These are phyloP conservation scores for Tamandua tetradactyla DNA, from an alignment of 2,797 vertebrate genomes.

Conservation along the genomic window DNA sequence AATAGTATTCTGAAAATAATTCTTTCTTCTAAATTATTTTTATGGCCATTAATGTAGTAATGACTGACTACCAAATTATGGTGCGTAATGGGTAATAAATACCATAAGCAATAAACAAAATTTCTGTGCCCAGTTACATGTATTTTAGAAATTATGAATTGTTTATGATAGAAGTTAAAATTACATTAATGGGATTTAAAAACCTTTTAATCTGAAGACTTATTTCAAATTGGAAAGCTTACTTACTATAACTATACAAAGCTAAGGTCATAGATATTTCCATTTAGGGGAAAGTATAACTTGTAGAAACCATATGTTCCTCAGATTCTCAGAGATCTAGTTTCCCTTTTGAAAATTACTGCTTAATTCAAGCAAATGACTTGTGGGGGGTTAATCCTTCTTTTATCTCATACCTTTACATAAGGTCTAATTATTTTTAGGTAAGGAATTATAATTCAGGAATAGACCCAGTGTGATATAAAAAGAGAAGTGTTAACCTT, in stretches of 20 bases:
- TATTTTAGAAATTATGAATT: background rate
- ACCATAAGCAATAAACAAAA: background rate
- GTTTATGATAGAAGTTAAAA: background rate
- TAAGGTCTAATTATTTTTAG: background rate
- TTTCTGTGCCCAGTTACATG: background rate
- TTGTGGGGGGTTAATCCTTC: background rate
- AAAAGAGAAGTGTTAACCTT: background rate
- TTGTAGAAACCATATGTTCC: conserved; percentile 45
- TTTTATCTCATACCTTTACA: conserved; percentile 48
- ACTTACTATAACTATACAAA: conserved; percentile 63
- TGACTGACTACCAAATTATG: background rate
- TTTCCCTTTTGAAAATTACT: conserved; percentile 62
- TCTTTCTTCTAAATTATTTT: background rate
- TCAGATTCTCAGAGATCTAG: conserved; percentile 49
- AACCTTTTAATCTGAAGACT: background rate
- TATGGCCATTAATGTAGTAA: background rate
- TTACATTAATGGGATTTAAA: background rate
- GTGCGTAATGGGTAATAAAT: background rate
- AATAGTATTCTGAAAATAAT: background rate
- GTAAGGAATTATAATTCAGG: background rate
- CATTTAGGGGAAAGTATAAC: conserved; percentile 69
- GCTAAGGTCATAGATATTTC: background rate
- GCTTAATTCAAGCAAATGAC: background rate
- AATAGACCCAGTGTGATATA: background rate
- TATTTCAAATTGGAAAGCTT: background rate